Evolutionary conservation across 2,113 vertebrate species (phyloP).

Genomic region (Centropus bengalensis): DNA sequence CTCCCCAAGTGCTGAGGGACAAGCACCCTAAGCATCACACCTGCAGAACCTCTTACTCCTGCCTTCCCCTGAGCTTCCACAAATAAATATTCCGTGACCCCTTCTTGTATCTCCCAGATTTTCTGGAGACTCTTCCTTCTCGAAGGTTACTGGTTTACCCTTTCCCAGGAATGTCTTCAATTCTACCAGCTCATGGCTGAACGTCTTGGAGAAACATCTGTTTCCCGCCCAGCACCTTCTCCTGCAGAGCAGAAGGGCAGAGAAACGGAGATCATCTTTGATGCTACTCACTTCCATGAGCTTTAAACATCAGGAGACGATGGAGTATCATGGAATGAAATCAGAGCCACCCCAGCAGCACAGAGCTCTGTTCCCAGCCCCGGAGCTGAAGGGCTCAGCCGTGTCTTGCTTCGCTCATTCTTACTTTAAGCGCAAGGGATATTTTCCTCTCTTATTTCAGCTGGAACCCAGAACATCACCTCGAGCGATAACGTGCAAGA

Average conservation of each 20-base stretch:
- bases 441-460: neutral
- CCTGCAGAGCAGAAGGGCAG: neutral
- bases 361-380: neutral
- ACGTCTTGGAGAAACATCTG: neutral
- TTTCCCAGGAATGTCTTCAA: neutral
- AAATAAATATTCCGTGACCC: neutral
- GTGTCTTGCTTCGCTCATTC: neutral
- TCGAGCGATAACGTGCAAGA: neutral
- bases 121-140: neutral
- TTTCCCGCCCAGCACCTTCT: neutral
- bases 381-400: neutral
- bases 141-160: neutral
- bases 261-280: neutral
- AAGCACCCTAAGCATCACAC: neutral
- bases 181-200: neutral
- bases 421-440: neutral
- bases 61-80: neutral
- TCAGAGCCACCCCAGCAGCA: neutral
- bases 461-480: neutral
- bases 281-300: neutral
- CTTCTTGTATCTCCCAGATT: neutral
- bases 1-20: neutral
- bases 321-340: neutral
- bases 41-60: neutral
- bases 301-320: neutral